Evolutionary conservation across 2,888 invertebrate species (phyloP).

Genomic region (Caenorhabditis doughertyi): DNA sequence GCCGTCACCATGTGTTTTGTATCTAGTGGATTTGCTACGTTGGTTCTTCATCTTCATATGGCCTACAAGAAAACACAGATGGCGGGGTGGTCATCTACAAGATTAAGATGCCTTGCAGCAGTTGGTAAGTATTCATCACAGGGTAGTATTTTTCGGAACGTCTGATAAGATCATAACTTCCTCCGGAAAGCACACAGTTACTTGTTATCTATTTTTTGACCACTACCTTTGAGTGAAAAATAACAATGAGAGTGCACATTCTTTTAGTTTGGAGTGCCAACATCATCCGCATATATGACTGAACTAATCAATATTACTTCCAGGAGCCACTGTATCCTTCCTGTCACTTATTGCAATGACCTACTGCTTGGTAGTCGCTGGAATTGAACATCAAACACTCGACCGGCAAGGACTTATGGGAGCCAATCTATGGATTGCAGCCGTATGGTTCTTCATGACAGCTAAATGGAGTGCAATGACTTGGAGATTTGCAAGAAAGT

Average conservation of each 20-base stretch:
- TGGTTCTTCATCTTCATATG: constrained; percentile 77
- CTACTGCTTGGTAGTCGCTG: constrained; percentile 75
- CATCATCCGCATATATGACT: too few species aligned
- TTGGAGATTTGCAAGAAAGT: constrained; percentile 63
- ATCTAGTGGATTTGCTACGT: constrained; percentile 76
- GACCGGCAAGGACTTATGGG: constrained; percentile 74
- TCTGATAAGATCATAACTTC: too few species aligned
- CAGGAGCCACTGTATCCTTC: constrained; percentile 67
- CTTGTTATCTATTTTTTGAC: too few species aligned
- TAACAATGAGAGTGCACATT: too few species aligned
- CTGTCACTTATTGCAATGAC: constrained; percentile 76
- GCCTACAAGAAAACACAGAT: constrained; percentile 78
- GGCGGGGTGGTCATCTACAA: constrained; percentile 71
- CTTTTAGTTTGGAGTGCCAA: too few species aligned
- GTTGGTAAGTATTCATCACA: constrained; percentile 71
- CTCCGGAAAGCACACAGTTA: too few species aligned
- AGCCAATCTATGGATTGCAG: constrained; percentile 80
- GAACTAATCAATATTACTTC: constrained; percentile 16
- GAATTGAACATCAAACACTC: constrained; percentile 75
- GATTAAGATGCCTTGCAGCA: constrained; percentile 67
- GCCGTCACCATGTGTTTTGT: constrained; percentile 77
- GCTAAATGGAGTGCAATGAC: constrained; percentile 71
- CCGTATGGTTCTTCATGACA: constrained; percentile 81
- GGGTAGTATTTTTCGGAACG: background rate
- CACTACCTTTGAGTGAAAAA: too few species aligned